Base-by-base conservation (phyloP, 2,113 vertebrate species). In the Ochotona princeps region DNA sequence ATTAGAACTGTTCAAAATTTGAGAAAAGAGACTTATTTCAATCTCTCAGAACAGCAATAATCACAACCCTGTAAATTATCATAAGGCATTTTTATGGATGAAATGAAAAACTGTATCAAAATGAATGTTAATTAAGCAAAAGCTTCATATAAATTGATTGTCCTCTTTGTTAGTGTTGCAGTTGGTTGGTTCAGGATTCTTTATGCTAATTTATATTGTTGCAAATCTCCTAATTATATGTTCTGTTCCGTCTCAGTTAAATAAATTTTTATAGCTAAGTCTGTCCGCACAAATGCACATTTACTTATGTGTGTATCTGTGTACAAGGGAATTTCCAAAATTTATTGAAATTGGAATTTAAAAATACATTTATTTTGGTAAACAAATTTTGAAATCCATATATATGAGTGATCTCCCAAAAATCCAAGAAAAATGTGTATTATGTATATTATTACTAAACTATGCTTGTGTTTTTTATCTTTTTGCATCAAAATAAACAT, bases 61-160 rank as follows among this genome's bases (percentile, higher is more conserved):
- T 15, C 54, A 84, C 11, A 38, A 13, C 32, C 10, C 11, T 10
- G 61, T 12, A 92, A 83, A 82, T 76, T 54, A 32, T 51, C 32
- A 28, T 49, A 18, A 73, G 7, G 0, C 5, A 96, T 87, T 82
- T 67, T 66, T 73, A 74, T 63, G n/a, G 11, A 54, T 65, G 7
- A 87, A 87, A 84, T 91, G 10, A 80, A 74, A 93, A 83, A 65
- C 44, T 78, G 66, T 65, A 8, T 67, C 88, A 15, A 65, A 80
- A 94, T 74, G 14, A 1, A 44, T 51, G 54, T 6, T 78, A 88
- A 86, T 78, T 4, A n/a, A 91, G 23, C 80, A 76, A 80, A 78
- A 44, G 11, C 21, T 51, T 72, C 26, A 49, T 72, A 30, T 85
- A 72, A 49, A 79, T 82, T n/a, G 73, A 61, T 83, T 2, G 15